phyloP scores from a whole-genome alignment of 2,888 invertebrate genomes.

The Pyrocoelia pectoralis region DNA sequence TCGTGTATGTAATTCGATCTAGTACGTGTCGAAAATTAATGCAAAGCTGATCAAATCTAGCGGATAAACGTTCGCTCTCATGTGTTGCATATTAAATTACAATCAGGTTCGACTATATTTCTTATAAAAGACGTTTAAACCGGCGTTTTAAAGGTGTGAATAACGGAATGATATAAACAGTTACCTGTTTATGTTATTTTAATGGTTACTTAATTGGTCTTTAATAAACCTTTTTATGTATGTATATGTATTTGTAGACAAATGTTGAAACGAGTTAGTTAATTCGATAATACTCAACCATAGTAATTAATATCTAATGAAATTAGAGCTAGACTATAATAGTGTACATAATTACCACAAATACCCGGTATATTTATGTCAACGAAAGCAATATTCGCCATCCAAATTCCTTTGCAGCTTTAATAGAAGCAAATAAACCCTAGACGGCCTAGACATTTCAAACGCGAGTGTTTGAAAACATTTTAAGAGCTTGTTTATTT shows the following conservation, averaged over 20 bases:
- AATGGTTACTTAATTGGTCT: neutral
- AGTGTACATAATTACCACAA: too few relatives aligned
- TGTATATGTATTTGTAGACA: too few relatives aligned
- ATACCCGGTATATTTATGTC: too few relatives aligned
- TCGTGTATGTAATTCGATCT: slow-evolving; percentile 29
- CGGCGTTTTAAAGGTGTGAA: neutral
- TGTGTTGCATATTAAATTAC: slow-evolving; percentile 29
- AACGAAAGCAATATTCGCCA: too few relatives aligned
- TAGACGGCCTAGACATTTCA: slow-evolving; percentile 31
- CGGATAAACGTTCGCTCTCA: slow-evolving; percentile 51
- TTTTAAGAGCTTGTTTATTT: slow-evolving; percentile 60
- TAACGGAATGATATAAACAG: neutral
- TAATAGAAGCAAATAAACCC: slow-evolving; percentile 29
- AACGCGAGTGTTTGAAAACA: slow-evolving; percentile 53
- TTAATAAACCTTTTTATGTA: too few relatives aligned
- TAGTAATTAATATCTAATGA: too few relatives aligned
- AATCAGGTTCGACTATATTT: slow-evolving; percentile 14
- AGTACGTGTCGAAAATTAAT: slow-evolving; percentile 54
- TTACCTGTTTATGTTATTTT: too few relatives aligned
- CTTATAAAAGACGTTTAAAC: neutral
- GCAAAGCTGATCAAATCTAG: slow-evolving; percentile 60
- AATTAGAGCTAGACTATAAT: too few relatives aligned
- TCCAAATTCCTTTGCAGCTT: slow-evolving; percentile 11
- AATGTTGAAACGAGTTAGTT: too few relatives aligned
- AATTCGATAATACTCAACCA: too few relatives aligned